Conservation (phyloP, 92 coral and sea anemone species). For the Parazoanthus darwini region DNA sequence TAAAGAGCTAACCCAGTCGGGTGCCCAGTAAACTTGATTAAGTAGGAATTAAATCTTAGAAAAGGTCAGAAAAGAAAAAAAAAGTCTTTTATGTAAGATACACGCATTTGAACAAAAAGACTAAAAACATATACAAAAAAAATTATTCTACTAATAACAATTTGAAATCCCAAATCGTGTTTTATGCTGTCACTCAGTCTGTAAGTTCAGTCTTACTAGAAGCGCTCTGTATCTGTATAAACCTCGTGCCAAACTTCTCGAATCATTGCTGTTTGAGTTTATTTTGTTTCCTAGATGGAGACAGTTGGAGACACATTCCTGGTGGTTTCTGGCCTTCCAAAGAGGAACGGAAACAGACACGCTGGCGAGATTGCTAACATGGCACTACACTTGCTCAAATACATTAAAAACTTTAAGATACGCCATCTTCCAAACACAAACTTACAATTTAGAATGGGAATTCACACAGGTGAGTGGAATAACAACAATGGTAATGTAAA, state of each 20-base stretch:
- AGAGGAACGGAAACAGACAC: slow-evolving; percentile 81
- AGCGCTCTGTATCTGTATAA: not conserved
- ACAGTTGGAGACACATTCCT: slow-evolving; percentile 82
- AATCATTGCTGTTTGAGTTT: not conserved
- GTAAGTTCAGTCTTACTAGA: not conserved
- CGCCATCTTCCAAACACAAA: slow-evolving; percentile 67
- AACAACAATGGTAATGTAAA: not conserved
- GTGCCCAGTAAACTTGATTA: too few species aligned
- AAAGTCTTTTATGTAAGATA: too few species aligned
- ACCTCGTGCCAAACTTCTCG: not conserved
- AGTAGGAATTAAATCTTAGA: too few species aligned
- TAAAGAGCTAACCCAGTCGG: too few species aligned
- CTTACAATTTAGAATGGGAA: slow-evolving; percentile 78
- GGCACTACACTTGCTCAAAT: slow-evolving; percentile 76
- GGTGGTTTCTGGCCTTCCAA: slow-evolving; percentile 91
- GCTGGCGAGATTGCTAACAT: slow-evolving; percentile 87
- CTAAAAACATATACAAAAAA: too few species aligned
- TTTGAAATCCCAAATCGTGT: too few species aligned
- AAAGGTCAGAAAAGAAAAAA: too few species aligned
- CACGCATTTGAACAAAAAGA: too few species aligned
- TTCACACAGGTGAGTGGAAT: slow-evolving; percentile 78
- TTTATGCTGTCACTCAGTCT: not conserved
- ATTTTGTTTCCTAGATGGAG: slow-evolving; percentile 61
- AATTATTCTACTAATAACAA: too few species aligned
- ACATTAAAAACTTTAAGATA: slow-evolving; percentile 72